Evolutionary conservation across 2,888 invertebrate genomes (phyloP), one percentile per base, ranked within the genome.

Genomic region (Parelbella ahira): DNA sequence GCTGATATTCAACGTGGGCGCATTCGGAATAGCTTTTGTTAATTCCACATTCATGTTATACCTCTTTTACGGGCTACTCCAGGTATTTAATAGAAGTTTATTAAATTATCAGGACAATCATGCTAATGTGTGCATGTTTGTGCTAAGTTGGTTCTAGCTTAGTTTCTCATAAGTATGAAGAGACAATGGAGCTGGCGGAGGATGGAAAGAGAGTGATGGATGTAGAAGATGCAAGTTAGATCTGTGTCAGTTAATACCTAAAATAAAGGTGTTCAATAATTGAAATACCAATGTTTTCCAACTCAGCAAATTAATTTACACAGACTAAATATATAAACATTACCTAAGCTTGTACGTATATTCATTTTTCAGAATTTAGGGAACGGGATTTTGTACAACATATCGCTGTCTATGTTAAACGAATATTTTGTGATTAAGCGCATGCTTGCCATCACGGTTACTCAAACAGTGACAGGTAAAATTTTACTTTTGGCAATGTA

Each of bases 351-450:
- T 11, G 6, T n/a, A 3, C 5, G 11, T 24, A 6, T 12, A 24
- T 9, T 13, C 7, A 18, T 4, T 25, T 41, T 64, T 13, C 58
- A 81, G 80, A 60, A 58, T 20, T 3, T 56, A 1, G 66, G 73
- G 1, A 5, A 53, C 4, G 79, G 79, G n/a, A 47, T 69, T 1
- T 37, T 70, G 10, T 64, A 49, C 34, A 79, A 71, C 46, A 38
- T 73, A 13, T 54, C 64, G 1, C 63, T 50, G 24, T 67, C 76
- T 0, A 37, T 60, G 11, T 3, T 78, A 0, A 78, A 73, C 28
- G 61, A 69, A 6, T 80, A 80, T 45, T 81, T 79, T 30, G 50
- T 66, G 2, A 57, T 64, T 30, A 72, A 61, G 45, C 61, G 72
- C 43, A 48, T 78, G 25, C 60, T 78, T 6, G 61, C 66, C 3